These are phyloP conservation scores for Meriones psammophilus DNA, from an alignment of 2,797 vertebrate species.

Conservation along the genomic window DNA sequence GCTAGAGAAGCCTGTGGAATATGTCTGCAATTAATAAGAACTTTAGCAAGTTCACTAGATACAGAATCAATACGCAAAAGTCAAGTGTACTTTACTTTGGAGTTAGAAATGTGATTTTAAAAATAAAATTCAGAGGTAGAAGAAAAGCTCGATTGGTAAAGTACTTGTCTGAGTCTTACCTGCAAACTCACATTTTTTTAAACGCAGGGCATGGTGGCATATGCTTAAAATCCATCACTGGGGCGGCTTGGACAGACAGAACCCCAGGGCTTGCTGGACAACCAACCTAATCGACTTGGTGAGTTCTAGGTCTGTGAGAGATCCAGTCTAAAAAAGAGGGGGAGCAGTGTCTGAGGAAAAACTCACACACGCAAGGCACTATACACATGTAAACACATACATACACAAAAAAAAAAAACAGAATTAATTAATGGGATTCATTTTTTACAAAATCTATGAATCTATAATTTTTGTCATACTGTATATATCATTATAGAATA, in stretches of 20 bases:
- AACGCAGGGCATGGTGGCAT: background rate
- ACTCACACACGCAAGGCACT: background rate
- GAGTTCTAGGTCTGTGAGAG: background rate
- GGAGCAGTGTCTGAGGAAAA: background rate
- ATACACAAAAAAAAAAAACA: background rate
- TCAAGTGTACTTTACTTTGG: background rate
- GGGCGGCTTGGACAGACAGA: background rate
- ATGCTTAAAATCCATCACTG: background rate
- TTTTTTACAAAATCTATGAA: constrained; percentile 12
- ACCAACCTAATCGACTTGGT: background rate
- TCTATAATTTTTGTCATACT: background rate
- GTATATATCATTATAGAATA: background rate
- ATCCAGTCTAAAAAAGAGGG: background rate
- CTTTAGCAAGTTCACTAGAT: constrained; percentile 22
- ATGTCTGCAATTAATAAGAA: background rate
- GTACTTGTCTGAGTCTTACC: background rate
- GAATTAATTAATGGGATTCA: background rate
- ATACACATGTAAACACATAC: background rate
- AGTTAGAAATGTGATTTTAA: constrained; percentile 35
- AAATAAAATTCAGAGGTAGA: background rate
- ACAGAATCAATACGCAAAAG: background rate
- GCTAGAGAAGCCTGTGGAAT: background rate
- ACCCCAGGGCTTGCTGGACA: background rate
- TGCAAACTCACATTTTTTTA: background rate
- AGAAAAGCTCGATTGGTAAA: background rate